Base-by-base conservation (phyloP, 1,140 invertebrate genomes). In the Caenorhabditis briggsae region DNA sequence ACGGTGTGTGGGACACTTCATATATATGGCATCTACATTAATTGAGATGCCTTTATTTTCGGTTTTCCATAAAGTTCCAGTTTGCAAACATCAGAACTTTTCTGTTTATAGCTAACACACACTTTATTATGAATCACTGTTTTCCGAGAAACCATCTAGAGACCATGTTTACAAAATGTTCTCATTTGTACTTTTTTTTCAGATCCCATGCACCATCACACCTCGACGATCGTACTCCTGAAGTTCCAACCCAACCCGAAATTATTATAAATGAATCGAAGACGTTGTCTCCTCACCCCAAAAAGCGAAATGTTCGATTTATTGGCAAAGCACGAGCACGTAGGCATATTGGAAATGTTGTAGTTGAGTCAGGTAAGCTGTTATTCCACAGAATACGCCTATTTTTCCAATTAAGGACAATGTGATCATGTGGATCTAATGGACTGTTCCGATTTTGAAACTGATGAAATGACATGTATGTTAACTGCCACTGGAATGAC, bases 401-500 rank as follows among this genome's bases (percentile, higher is more conserved):
- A 33, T 11, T 83, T 9, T 41, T 65, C 55, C 9, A 83, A 84
- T 88, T 86, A 50, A 90, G 89, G 84, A 20, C 88, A 87, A 70
- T 90, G 89, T 56, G 89, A 90, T 50, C 89, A 90, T 85, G 88
- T 90, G 7, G 89, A 90, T 50, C 61, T 90, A 18, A 56, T 90
- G 33, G 89, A 90, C 55, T 90, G 89, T 64, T 88, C 88, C 12
- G 89, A 84, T 53, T 90, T 90, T 50, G 86, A 89, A 20, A 86
- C 83, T 18, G 89, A 89, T 59, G 89, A 90, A 65, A 90, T 90
- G 89, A 90, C 84, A 5, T 90, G 89, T 64, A 88, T 90, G 89
- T 56, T 90, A 33, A 90, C 89, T 18, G 89, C 89, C 25, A 90
- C 89, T 56, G 89, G 89, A 56, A 90, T 90, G 89, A 89, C 89